Conservation (phyloP, 2,888 invertebrate species). For the Eilema sororculum region DNA sequence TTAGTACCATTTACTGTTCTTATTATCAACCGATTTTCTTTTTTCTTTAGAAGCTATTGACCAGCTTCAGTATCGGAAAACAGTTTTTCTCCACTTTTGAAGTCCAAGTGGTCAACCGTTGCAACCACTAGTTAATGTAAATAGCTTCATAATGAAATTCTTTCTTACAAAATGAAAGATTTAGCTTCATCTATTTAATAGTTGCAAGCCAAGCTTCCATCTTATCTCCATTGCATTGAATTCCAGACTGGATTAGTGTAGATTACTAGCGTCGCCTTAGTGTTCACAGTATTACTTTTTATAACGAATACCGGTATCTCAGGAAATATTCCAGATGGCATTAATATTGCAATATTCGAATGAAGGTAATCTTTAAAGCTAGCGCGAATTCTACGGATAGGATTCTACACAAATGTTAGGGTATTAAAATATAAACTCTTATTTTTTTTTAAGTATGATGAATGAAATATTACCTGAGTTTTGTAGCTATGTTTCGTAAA, state of each 20-base stretch:
- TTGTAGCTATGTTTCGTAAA: too few species aligned
- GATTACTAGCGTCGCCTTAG: constrained; percentile 30
- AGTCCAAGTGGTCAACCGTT: background rate
- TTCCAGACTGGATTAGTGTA: constrained; percentile 27
- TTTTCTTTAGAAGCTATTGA: too few species aligned
- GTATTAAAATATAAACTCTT: background rate
- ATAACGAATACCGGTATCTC: constrained; percentile 13
- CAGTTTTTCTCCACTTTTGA: background rate
- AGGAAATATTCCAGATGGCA: constrained; percentile 17
- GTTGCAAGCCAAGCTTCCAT: constrained; percentile 25
- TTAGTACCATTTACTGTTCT: too few species aligned
- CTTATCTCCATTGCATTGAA: constrained; percentile 29
- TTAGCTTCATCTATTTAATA: constrained; percentile 5
- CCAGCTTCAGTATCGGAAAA: too few species aligned
- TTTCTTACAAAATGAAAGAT: background rate
- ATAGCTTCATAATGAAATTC: background rate
- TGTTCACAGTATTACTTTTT: constrained; percentile 26
- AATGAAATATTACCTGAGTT: too few species aligned
- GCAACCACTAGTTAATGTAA: constrained; percentile 5
- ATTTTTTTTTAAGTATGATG: background rate
- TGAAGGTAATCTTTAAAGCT: background rate
- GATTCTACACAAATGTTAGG: background rate
- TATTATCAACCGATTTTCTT: too few species aligned
- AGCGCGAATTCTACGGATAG: too few species aligned
- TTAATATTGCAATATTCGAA: constrained; percentile 18